Base-by-base conservation (phyloP, 1,140 invertebrate genomes). In the Drosophila rhopaloa region DNA sequence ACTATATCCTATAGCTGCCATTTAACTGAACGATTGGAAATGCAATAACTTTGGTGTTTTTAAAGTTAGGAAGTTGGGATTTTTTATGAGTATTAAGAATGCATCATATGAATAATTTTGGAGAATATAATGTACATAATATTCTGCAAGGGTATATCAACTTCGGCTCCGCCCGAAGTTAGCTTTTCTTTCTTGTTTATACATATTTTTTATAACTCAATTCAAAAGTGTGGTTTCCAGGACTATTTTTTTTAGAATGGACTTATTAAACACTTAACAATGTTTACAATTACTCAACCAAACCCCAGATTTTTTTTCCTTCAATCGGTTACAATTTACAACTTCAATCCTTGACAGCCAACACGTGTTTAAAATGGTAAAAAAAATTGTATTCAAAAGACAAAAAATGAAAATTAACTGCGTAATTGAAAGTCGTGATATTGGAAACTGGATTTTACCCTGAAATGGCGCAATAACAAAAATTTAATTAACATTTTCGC, bases 401-500 rank as follows among this genome's bases (percentile, higher is more conserved):
- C 14, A 41, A 50, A 55, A 68, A 68, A 35, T 11, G 8, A 57
- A 47, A 41, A 35, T 44, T 35, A 88, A 86, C 79, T 83, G 80
- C 83, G 83, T 65, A 60, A 70, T 86, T 88, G 75, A 70, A 70
- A 48, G 13, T 62, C 41, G n/a, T 29, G 46, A 51, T 57, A 41
- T 9, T 27, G 38, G 7, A 16, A 50, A 59, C 57, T 54, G 66
- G 59, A 51, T 65, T 57, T 51, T 48, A 51, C 62, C 48, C 53
- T 60, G 54, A 88, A 83, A 83, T 83, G 72, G 73, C 83, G 83
- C 83, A 79, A 46, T 80, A 76, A 79, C 67, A 82, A 63, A 77
- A 70, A 73, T 83, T 83, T 80, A 83, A 88, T 88, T 88, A 89
- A 68, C 79, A 80, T 89, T 77, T 86, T 77, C 76, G 63, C 79